Evolutionary conservation across 2,797 vertebrate species (phyloP).

Genomic region (Anguilla anguilla): DNA sequence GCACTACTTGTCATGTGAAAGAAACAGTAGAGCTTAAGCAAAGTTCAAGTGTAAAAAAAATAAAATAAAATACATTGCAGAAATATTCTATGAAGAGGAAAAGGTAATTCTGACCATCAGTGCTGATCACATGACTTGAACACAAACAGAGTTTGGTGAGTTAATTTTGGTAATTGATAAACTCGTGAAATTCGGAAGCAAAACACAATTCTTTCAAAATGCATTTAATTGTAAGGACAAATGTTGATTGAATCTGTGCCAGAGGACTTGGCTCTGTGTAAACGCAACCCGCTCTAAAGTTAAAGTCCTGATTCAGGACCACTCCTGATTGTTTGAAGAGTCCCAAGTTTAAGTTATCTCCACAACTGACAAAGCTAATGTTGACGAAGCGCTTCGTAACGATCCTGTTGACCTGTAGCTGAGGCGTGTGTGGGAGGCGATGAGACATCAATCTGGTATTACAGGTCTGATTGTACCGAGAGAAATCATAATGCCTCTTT

Average conservation of each 20-base stretch:
- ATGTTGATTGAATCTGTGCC: neutral
- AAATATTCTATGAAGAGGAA: no score
- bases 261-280: slow-evolving; percentile 11
- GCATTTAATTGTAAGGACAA: neutral
- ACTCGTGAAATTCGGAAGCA: no score
- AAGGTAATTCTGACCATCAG: no score
- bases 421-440: slow-evolving; percentile 47
- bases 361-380: neutral
- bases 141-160: no score
- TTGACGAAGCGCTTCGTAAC: slow-evolving; percentile 60
- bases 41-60: neutral
- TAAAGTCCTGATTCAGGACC: slow-evolving; percentile 27
- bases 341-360: slow-evolving; percentile 57
- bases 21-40: neutral
- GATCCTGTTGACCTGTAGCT: slow-evolving; percentile 65
- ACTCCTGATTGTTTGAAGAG: slow-evolving; percentile 27
- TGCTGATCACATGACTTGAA: no score
- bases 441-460: slow-evolving; percentile 63
- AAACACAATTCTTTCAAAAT: neutral
- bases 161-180: no score
- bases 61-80: no score
- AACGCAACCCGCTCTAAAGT: neutral
- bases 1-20: neutral
- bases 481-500: slow-evolving; percentile 55
- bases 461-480: slow-evolving; percentile 59